Conservation (phyloP, 2,113 vertebrate genomes). For the Oncorhynchus kisutch region DNA sequence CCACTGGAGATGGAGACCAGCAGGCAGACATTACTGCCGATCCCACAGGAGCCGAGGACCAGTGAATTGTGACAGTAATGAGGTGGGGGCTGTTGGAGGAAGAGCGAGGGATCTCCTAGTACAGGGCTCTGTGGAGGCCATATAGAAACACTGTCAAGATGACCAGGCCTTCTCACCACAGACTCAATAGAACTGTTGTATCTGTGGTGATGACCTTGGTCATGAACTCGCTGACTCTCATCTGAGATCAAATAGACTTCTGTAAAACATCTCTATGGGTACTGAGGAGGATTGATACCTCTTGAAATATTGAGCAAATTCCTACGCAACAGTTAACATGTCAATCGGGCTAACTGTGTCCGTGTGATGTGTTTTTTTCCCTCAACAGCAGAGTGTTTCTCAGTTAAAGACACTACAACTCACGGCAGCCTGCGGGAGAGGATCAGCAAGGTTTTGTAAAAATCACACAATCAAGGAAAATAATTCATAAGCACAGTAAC, state of each 20-base stretch:
- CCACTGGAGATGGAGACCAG: constrained; percentile 23
- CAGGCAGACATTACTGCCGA: constrained; percentile 31
- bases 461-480: constrained; percentile 55
- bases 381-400: background rate
- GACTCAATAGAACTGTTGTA: constrained; percentile 8
- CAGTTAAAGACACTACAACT: constrained; percentile 3
- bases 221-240: constrained; percentile 11
- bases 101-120: background rate
- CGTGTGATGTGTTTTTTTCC: background rate
- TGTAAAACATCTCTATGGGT: background rate
- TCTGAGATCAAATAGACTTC: constrained; percentile 28
- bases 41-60: constrained; percentile 44
- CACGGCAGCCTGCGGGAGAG: constrained; percentile 24
- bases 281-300: too few relatives aligned
- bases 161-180: background rate
- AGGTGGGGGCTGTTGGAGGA: constrained; percentile 14
- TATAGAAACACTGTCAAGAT: constrained; percentile 10
- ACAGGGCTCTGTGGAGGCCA: constrained; percentile 2
- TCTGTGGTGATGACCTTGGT: background rate
- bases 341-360: background rate
- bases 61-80: constrained; percentile 55
- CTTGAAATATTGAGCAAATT: background rate
- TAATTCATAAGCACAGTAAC: constrained; percentile 60
- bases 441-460: constrained; percentile 43
- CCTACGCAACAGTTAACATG: background rate